These are phyloP conservation scores for Phenacoccus solenopsis DNA, from an alignment of 1,140 invertebrate genomes.

Conservation along the genomic window DNA sequence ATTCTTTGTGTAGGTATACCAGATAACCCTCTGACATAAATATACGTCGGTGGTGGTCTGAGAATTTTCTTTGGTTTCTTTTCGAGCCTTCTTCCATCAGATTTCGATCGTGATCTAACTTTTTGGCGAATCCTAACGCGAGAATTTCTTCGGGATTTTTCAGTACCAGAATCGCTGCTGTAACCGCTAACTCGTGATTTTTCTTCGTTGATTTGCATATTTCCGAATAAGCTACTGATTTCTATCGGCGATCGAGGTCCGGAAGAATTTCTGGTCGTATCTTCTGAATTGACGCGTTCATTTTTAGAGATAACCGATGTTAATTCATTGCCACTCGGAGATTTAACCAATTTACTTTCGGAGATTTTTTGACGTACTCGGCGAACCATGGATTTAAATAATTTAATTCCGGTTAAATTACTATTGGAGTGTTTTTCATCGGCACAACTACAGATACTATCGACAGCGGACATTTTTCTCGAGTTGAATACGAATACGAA, in stretches of 20 bases:
- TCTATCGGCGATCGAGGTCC: not conserved
- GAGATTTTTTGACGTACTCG: not conserved
- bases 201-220: not conserved
- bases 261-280: not conserved
- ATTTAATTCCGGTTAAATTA: not conserved
- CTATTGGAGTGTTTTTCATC: not conserved
- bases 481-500: too few species aligned
- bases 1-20: constrained; percentile 48
- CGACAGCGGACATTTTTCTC: not conserved
- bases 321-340: not conserved
- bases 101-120: not conserved
- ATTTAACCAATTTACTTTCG: not conserved
- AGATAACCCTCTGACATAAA: constrained; percentile 60
- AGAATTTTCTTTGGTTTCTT: constrained; percentile 56
- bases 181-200: not conserved
- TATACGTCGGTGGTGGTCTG: constrained; percentile 58
- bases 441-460: not conserved
- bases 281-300: not conserved
- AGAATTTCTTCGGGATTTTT: not conserved
- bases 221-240: not conserved
- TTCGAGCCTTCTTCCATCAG: constrained; percentile 30
- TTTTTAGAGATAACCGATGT: not conserved
- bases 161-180: constrained; percentile 8
- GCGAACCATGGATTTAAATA: not conserved
- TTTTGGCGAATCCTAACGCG: not conserved